Conservation (phyloP, 2,797 vertebrate species). For the Delichon dasypus region DNA sequence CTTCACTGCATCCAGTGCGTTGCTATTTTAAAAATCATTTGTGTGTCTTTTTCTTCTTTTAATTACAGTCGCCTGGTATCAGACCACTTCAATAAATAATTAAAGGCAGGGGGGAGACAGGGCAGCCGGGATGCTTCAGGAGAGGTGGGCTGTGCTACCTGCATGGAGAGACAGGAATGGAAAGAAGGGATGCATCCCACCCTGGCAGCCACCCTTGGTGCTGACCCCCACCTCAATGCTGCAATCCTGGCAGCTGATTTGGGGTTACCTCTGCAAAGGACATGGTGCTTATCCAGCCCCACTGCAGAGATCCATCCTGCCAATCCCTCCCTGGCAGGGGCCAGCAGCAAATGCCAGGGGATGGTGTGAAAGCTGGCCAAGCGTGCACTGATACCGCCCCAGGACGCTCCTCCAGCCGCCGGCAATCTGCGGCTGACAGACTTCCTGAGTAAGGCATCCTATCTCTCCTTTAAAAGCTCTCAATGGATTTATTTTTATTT, state of each 20-base stretch:
- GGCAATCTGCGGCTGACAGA: neutral
- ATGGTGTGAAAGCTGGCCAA: neutral
- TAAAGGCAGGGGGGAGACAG: neutral
- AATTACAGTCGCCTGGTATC: slow-evolving; percentile 47
- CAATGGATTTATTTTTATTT: neutral
- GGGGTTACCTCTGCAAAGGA: neutral
- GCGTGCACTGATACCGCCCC: neutral
- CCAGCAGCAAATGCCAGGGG: neutral
- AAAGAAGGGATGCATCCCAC: neutral
- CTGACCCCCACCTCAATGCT: neutral
- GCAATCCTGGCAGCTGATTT: neutral
- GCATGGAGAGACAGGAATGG: neutral
- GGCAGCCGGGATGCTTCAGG: neutral
- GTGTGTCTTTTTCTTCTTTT: slow-evolving; percentile 63
- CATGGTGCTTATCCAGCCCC: neutral
- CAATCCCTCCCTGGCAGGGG: neutral
- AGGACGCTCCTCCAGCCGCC: neutral
- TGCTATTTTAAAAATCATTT: slow-evolving; percentile 51
- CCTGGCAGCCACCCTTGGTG: neutral
- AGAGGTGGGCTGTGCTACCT: neutral
- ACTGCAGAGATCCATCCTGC: neutral
- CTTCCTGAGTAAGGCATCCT: neutral
- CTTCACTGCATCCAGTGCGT: slow-evolving; percentile 6
- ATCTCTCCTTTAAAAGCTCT: slow-evolving; percentile 10
- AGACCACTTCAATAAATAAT: slow-evolving; percentile 49